A percentile compares a stretch with the other conserved stretches of the same genome.
Conservation (phyloP, 2,888 invertebrate genomes). For the Spisula subtruncata region DNA sequence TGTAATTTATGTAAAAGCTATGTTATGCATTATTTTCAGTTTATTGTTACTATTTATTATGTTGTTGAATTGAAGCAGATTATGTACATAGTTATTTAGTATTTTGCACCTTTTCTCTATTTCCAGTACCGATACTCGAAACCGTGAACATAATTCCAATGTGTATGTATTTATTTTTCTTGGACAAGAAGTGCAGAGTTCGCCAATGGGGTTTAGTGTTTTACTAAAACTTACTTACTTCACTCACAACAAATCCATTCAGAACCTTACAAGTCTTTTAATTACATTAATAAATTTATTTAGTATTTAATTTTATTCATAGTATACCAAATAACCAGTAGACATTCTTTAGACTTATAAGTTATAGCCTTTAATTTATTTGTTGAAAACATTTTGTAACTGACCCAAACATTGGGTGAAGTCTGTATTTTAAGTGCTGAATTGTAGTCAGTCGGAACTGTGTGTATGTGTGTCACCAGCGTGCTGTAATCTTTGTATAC, state of each 20-base stretch:
- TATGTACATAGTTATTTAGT: background rate
- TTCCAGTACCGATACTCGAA: conserved; percentile 40
- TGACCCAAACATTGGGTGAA: conserved; percentile 9
- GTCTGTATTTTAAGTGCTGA: conserved; percentile 24
- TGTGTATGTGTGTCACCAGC: background rate
- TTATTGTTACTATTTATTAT: background rate
- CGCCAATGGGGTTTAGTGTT: conserved; percentile 1
- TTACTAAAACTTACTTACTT: background rate
- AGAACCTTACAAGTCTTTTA: background rate
- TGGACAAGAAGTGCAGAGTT: conserved; percentile 10
- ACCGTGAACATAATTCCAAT: conserved; percentile 43
- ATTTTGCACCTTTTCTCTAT: conserved; percentile 24
- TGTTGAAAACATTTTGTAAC: background rate
- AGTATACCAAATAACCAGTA: no score
- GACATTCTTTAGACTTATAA: no score
- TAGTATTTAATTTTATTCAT: background rate
- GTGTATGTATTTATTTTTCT: conserved; percentile 46
- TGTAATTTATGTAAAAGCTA: background rate
- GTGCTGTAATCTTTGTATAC: background rate
- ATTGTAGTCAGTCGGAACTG: background rate
- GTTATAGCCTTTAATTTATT: no score
- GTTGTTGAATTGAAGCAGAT: no score
- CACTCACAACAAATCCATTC: background rate
- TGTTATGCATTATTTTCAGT: background rate
- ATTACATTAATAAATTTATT: background rate